Percentiles rank a stretch among this genome's conserved stretches.
Evolutionary conservation across 35 echinoderm and acorn worm genomes (phyloP).

Genomic region (Amphiura filiformis): DNA sequence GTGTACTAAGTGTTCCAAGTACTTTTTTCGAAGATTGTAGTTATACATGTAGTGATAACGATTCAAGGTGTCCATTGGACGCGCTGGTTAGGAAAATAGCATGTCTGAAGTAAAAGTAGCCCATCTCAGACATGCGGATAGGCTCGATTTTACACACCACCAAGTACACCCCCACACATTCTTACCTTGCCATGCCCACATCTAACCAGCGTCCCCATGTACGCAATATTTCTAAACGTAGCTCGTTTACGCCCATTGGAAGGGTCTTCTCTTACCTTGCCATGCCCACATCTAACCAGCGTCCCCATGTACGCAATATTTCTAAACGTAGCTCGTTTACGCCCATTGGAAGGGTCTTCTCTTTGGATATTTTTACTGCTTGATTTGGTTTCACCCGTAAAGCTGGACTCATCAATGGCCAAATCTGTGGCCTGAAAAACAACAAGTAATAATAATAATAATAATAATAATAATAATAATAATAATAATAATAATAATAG

Average conservation of each 20-base stretch:
- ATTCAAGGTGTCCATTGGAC: too few species aligned
- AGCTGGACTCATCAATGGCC: slow-evolving; percentile 95
- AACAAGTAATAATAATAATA: too few species aligned
- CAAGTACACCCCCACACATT: too few species aligned
- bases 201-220: slow-evolving; percentile 90
- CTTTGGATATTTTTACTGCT: slow-evolving; percentile 45
- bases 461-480: too few species aligned
- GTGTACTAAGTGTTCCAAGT: too few species aligned
- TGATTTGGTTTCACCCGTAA: slow-evolving; percentile 87
- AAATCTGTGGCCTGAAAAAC: slow-evolving; percentile 74
- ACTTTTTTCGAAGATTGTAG: too few species aligned
- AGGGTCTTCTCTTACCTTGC: slow-evolving; percentile 52
- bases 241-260: background rate
- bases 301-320: slow-evolving; percentile 98
- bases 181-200: slow-evolving; percentile 89
- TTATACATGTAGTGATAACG: too few species aligned
- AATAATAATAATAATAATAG: too few species aligned
- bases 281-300: slow-evolving; percentile 76
- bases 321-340: slow-evolving; percentile 32
- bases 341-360: background rate
- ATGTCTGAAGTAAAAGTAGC: too few species aligned
- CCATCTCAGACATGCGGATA: too few species aligned
- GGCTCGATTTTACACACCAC: too few species aligned
- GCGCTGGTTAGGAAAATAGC: too few species aligned
- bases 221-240: slow-evolving; percentile 83